Evolutionary conservation across 2,113 vertebrate genomes (phyloP).

Genomic region (Malurus melanocephalus): DNA sequence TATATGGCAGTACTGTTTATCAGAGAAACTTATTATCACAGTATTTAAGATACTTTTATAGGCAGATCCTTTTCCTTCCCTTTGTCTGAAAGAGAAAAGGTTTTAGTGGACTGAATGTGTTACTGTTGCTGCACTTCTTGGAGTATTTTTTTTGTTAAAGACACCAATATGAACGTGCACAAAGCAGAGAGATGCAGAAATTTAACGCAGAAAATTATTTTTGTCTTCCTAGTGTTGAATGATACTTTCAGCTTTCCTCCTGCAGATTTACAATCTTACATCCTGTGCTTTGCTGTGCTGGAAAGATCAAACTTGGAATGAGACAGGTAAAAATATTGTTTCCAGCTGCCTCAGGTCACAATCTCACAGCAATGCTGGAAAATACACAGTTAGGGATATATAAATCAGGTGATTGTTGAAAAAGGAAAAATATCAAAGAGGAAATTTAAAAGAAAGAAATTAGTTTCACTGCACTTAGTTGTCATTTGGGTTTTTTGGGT

Average conservation of each 20-base stretch:
- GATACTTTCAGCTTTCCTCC: neutral
- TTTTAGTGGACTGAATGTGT: neutral
- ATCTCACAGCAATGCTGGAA: neutral
- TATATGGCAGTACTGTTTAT: neutral
- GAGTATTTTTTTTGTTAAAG: neutral
- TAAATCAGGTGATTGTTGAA: neutral
- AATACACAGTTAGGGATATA: neutral
- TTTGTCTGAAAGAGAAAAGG: neutral
- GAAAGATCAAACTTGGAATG: neutral
- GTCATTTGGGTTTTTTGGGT: neutral
- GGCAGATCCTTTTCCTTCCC: neutral
- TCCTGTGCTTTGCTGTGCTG: neutral
- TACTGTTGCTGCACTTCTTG: neutral
- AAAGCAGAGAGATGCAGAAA: neutral
- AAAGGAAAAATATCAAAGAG: neutral
- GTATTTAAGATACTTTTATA: neutral
- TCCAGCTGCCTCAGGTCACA: neutral
- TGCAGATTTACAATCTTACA: neutral
- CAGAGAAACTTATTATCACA: neutral
- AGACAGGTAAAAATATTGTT: neutral
- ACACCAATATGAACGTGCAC: neutral
- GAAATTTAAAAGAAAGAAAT: neutral
- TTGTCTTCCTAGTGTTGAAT: neutral
- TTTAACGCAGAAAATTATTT: neutral
- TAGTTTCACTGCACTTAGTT: neutral